These are phyloP conservation scores for Mastomys natalensis DNA, from an alignment of 2,113 vertebrate species.

Conservation along the genomic window DNA sequence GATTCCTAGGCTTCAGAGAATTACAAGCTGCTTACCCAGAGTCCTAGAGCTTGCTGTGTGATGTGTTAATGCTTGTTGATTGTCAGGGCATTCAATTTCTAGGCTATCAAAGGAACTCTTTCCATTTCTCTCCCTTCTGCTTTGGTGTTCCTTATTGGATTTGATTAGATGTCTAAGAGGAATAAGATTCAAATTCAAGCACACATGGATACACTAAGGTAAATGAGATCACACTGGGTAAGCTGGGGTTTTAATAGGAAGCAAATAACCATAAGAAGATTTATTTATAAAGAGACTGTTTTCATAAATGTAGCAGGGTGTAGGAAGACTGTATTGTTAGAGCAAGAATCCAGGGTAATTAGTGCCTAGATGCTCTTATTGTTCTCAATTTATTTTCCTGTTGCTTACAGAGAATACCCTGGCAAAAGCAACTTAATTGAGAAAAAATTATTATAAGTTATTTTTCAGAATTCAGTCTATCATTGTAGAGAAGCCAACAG, in stretches of 20 bases:
- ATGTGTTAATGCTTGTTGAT: not conserved
- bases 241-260: not conserved
- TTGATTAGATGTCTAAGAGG: not conserved
- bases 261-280: not conserved
- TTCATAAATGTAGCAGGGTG: not conserved
- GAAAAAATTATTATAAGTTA: not conserved
- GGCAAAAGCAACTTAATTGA: not conserved
- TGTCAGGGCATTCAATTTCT: not conserved
- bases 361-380: not conserved
- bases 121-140: not conserved
- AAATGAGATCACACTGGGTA: not conserved
- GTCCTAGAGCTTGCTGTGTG: not conserved
- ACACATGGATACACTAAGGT: not conserved
- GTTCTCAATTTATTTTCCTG: not conserved
- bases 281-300: not conserved
- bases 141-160: not conserved
- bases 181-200: not conserved
- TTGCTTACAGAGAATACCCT: not conserved
- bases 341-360: not conserved
- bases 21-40: not conserved
- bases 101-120: not conserved
- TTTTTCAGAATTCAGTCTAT: not conserved
- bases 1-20: not conserved
- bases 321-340: not conserved
- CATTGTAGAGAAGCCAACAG: not conserved